Conservation (phyloP, 1,140 invertebrate genomes). For the Marisa cornuarietis region DNA sequence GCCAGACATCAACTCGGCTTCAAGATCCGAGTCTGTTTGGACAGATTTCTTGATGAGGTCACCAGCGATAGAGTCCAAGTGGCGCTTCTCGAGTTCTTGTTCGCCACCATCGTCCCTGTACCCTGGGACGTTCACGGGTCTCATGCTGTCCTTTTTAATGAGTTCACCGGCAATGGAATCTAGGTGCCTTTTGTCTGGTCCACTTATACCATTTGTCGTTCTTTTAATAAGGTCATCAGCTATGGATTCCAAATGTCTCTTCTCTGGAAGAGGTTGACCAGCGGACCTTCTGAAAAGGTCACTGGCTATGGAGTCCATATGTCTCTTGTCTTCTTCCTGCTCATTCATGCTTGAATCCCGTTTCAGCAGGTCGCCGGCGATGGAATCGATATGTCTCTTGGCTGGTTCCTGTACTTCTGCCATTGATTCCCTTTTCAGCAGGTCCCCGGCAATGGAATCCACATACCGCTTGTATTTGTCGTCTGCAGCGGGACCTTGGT, state of each 20-base stretch:
- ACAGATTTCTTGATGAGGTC: constrained; percentile 13
- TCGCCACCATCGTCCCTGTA: too few relatives aligned
- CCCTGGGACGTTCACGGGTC: neutral
- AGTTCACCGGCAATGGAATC: constrained; percentile 27
- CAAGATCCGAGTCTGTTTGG: neutral
- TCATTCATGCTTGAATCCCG: neutral
- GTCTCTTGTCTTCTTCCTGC: constrained; percentile 7
- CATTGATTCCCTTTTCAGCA: neutral
- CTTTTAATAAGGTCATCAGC: constrained; percentile 22
- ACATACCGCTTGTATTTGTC: constrained; percentile 7
- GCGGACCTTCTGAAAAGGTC: constrained; percentile 15
- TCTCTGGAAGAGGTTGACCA: constrained; percentile 2
- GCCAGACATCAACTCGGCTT: too few relatives aligned
- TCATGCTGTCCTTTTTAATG: neutral
- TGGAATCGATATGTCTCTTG: constrained; percentile 16
- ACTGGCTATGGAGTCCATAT: constrained; percentile 25
- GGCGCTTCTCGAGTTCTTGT: neutral
- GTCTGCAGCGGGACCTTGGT: neutral
- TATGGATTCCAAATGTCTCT: constrained; percentile 24
- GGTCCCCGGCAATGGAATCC: constrained; percentile 18
- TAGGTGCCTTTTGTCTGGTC: constrained; percentile 17
- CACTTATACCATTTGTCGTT: constrained; percentile 9
- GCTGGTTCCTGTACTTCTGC: neutral
- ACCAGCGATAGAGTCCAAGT: constrained; percentile 18
- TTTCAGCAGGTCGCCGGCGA: constrained; percentile 13